A percentile compares a stretch with the other conserved stretches of the same genome.
Conservation (phyloP, 2,888 invertebrate species). For the Hylaea fasciaria region DNA sequence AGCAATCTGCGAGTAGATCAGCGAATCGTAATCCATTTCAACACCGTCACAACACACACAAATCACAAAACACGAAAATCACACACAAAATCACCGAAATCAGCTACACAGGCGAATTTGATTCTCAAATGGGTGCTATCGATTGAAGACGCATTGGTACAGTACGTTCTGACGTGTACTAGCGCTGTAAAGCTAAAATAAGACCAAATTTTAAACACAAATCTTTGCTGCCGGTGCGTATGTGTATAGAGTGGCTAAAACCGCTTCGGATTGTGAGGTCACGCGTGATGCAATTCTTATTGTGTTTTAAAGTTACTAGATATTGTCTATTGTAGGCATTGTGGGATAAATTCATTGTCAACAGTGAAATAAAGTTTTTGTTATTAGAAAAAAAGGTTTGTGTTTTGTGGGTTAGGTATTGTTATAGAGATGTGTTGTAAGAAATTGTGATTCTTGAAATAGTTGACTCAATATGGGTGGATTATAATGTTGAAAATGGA, state of each 20-base stretch:
- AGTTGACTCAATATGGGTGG: no score
- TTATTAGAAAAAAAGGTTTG: not conserved
- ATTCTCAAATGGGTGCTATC: conserved; percentile 61
- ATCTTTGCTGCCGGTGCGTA: conserved; percentile 74
- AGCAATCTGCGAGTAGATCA: conserved; percentile 86
- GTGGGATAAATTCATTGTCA: no score
- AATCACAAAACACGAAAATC: conserved; percentile 22
- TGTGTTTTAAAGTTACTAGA: not conserved
- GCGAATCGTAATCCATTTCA: conserved; percentile 88
- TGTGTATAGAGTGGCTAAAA: conserved; percentile 69
- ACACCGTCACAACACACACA: conserved; percentile 23
- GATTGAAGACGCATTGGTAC: conserved; percentile 82
- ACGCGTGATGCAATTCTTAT: conserved; percentile 2
- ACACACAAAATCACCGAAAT: conserved; percentile 38
- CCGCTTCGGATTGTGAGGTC: conserved; percentile 39
- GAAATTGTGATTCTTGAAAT: no score
- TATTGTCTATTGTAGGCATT: no score
- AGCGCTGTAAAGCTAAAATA: conserved; percentile 85
- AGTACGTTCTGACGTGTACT: conserved; percentile 79
- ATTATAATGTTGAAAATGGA: no score
- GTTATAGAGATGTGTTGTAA: not conserved
- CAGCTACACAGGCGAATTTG: conserved; percentile 25
- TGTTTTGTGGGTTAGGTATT: not conserved
- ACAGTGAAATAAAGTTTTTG: no score
- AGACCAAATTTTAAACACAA: conserved; percentile 86